Percentiles rank a stretch among this genome's conserved stretches.
These are phyloP conservation scores for Halictus rubicundus DNA, from an alignment of 1,140 invertebrate species.

Conservation along the genomic window DNA sequence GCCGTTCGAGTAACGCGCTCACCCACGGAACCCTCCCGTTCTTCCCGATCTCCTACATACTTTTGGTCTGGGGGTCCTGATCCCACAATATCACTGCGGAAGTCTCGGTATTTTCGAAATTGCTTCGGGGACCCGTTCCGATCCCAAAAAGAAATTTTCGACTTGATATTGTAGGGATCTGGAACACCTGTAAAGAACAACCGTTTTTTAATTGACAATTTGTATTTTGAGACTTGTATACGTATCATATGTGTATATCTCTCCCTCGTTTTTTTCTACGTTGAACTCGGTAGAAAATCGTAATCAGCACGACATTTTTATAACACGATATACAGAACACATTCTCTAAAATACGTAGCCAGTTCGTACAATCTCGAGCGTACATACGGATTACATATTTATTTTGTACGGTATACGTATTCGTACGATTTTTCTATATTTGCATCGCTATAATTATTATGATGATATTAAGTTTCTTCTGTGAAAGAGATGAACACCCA, in stretches of 20 bases:
- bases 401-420: constrained; percentile 5
- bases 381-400: constrained; percentile 7
- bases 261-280: too few relatives aligned
- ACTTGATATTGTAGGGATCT: too few relatives aligned
- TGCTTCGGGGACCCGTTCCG: too few relatives aligned
- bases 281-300: too few relatives aligned
- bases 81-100: too few relatives aligned
- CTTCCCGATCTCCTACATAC: too few relatives aligned
- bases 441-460: neutral
- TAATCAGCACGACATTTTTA: neutral
- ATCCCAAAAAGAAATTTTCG: too few relatives aligned
- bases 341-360: neutral
- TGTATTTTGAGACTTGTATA: neutral
- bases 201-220: neutral
- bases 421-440: neutral
- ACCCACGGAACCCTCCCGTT: too few relatives aligned
- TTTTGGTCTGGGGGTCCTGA: too few relatives aligned
- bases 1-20: too few relatives aligned
- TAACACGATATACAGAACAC: neutral
- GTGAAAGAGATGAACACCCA: neutral
- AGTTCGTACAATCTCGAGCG: neutral
- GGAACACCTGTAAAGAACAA: too few relatives aligned
- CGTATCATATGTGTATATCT: neutral
- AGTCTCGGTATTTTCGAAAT: too few relatives aligned
- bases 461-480: neutral